Conservation (phyloP, 2,888 invertebrate genomes). For the Agrotis clavis region DNA sequence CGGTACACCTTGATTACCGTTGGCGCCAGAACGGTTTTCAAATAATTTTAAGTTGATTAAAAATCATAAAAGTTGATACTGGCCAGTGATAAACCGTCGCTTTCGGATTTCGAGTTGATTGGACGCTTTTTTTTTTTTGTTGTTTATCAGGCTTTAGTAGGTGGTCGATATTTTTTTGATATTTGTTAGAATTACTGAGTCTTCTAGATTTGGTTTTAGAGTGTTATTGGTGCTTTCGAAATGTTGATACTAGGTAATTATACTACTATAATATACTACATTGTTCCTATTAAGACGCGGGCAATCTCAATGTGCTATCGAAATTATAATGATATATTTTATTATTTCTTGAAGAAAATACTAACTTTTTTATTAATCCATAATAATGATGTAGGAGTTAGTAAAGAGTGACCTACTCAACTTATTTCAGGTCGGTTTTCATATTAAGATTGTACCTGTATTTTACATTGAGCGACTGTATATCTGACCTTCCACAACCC, state of each 20-base stretch:
- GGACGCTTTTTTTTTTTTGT: constrained; percentile 41
- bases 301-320: too few species aligned
- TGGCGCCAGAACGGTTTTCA: constrained; percentile 61
- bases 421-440: too few species aligned
- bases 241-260: too few species aligned
- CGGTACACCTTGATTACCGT: constrained; percentile 56
- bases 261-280: too few species aligned
- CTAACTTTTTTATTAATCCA: neutral
- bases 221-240: too few species aligned
- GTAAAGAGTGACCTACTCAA: neutral
- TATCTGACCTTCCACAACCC: neutral
- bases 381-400: neutral
- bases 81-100: constrained; percentile 56
- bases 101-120: constrained; percentile 57
- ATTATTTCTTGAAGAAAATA: too few species aligned
- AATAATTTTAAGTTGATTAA: constrained; percentile 66
- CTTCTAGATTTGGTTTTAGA: too few species aligned
- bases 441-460: neutral
- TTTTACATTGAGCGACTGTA: neutral
- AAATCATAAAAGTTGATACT: constrained; percentile 68
- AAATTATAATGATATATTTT: too few species aligned
- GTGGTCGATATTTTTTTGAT: constrained; percentile 1
- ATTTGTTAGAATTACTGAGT: neutral
- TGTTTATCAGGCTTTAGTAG: constrained; percentile 22
- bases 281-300: too few species aligned